These are phyloP conservation scores for Tribolium madens DNA, from an alignment of 1,140 invertebrate genomes.

Conservation along the genomic window DNA sequence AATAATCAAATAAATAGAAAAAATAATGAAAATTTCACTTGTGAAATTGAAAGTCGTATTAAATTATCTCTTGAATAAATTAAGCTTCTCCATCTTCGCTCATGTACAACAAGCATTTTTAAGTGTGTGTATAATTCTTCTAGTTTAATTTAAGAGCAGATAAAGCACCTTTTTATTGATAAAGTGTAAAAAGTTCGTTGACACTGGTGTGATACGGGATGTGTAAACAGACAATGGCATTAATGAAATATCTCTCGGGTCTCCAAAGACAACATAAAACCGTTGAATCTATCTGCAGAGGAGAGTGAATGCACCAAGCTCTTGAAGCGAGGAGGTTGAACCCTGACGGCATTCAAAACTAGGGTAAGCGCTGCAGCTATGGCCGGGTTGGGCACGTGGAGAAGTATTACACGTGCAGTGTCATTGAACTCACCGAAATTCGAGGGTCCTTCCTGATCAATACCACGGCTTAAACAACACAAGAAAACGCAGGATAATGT, in stretches of 20 bases:
- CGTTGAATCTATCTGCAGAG: slow-evolving; percentile 24
- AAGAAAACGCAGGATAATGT: slow-evolving; percentile 31
- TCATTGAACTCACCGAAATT: slow-evolving; percentile 48
- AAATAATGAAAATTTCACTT: no score
- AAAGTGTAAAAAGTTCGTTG: slow-evolving; percentile 16
- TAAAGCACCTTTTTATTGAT: background rate
- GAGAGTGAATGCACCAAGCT: slow-evolving; percentile 42
- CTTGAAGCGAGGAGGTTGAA: slow-evolving; percentile 40
- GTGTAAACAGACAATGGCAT: slow-evolving; percentile 30
- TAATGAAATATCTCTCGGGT: background rate
- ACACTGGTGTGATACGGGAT: slow-evolving; percentile 16
- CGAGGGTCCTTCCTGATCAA: slow-evolving; percentile 29
- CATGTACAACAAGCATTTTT: background rate
- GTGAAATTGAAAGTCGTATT: background rate
- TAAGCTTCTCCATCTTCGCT: no score
- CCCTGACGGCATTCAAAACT: slow-evolving; percentile 39
- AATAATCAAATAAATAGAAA: no score
- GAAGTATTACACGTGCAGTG: slow-evolving; percentile 50
- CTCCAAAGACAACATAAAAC: slow-evolving; percentile 41
- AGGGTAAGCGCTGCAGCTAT: slow-evolving; percentile 55
- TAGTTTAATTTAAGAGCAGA: background rate
- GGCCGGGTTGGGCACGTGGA: slow-evolving; percentile 55
- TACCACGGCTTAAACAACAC: slow-evolving; percentile 13
- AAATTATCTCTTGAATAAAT: background rate
- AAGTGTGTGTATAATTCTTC: background rate